Percentiles rank a stretch among this genome's conserved stretches.
Evolutionary conservation across 2,797 vertebrate genomes (phyloP).

Genomic region (Ptychobarbus kaznakovi): DNA sequence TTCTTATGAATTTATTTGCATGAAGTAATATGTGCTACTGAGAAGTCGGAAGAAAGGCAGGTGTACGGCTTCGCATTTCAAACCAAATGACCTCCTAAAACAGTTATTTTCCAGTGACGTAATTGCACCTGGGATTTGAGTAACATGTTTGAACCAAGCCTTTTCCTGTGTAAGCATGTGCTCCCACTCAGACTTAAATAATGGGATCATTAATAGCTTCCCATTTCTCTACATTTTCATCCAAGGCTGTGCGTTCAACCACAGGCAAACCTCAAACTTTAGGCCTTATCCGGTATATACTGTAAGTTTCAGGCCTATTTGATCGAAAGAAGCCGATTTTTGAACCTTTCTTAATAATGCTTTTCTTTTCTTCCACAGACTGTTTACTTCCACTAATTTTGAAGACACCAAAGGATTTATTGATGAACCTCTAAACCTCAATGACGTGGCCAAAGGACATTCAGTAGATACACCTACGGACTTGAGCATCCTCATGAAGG

Average conservation of each 20-base stretch:
- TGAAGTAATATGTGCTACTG: not conserved
- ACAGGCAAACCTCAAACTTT: not conserved
- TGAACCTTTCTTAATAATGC: not conserved
- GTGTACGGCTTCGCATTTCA: conserved; percentile 42
- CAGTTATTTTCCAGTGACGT: conserved; percentile 53
- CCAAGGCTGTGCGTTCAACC: conserved; percentile 24
- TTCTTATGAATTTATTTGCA: not conserved
- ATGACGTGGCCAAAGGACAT: conserved; percentile 68
- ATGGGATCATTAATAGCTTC: conserved; percentile 77
- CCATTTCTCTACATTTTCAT: conserved; percentile 57
- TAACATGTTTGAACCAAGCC: conserved; percentile 51
- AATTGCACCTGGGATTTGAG: conserved; percentile 50
- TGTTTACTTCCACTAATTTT: conserved; percentile 78
- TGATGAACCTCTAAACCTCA: conserved; percentile 79
- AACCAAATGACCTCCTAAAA: conserved; percentile 49
- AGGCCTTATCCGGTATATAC: not conserved
- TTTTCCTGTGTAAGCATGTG: conserved; percentile 67
- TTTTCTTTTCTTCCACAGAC: conserved; percentile 67
- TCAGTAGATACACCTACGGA: conserved; percentile 67
- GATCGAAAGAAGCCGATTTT: not conserved
- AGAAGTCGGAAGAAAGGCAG: conserved; percentile 23
- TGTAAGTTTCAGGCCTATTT: not conserved
- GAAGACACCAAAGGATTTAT: conserved; percentile 76
- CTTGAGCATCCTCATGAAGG: conserved; percentile 31
- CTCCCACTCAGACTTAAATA: conserved; percentile 72